Evolutionary conservation across 2,888 invertebrate species (phyloP), one percentile per base, ranked within the genome.

Genomic region (Cheilosia vulpina): DNA sequence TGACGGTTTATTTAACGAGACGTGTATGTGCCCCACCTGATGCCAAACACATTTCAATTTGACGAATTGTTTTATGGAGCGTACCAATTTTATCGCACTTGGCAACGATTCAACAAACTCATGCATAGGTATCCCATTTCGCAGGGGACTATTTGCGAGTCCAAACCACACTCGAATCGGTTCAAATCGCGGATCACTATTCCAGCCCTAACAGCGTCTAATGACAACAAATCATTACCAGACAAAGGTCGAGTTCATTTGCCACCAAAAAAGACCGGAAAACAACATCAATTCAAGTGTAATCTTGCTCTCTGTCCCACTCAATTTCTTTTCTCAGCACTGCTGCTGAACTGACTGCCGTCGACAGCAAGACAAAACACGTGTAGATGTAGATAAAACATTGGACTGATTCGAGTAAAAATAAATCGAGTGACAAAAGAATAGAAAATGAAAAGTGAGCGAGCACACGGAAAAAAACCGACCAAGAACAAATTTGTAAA

Each of bases 361-460:
- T 38, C 4, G 38, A 38, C 13, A 38, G 13, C 38, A 19, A 4
- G 2, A 6, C 43, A 34, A 52, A 68, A 45, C 76, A 76, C 76
- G 76, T 76, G 76, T 60, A 60, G 41, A 43, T 76, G 76, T 60
- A 60, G 41, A 43, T 53, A 60, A 24, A 60, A 60, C 60, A 57
- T 65, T 66, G 55, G 55, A 41, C 38, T 11, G n/a, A 57, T 65
- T 58, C 38, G 65, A 66, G 75, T 58, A 75, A 65, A 55, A 65
- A 55, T 45, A 43, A 65, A 45, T 27, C 43, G 50, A 71, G 45
- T 34, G 69, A 47, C 69, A 47, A 21, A 45, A n/a, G 17, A 31
- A 31, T 17, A 65, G 7, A 47, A 50, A 5, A 27, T 57, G 38
- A 47, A 19, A 57, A 53, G 9, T 4, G 15, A 41, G 24, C 38